A percentile compares a stretch with the other conserved stretches of the same genome.
Conservation (phyloP, 2,797 vertebrate genomes). For the Onychomys torridus region DNA sequence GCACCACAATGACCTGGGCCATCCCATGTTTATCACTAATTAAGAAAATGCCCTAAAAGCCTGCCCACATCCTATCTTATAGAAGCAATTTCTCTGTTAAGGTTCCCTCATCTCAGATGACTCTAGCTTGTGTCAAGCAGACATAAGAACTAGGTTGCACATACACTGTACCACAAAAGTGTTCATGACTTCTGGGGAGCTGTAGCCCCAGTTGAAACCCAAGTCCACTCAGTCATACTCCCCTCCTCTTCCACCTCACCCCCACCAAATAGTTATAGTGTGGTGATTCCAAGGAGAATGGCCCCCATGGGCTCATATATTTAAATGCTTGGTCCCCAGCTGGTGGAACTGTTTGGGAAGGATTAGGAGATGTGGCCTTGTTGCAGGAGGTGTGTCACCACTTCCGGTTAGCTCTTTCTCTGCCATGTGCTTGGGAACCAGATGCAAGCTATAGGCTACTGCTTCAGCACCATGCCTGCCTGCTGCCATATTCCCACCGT, state of each 20-base stretch:
- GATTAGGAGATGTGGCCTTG: not conserved
- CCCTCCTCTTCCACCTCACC: too few relatives aligned
- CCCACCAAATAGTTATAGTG: not conserved
- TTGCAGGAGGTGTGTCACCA: not conserved
- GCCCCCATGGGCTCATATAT: not conserved
- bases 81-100: not conserved
- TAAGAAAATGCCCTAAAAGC: not conserved
- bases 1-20: too few relatives aligned
- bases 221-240: not conserved
- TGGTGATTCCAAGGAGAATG: too few relatives aligned
- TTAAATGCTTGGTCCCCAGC: not conserved
- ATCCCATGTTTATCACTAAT: too few relatives aligned
- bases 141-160: not conserved
- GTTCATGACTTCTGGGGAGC: not conserved
- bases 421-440: not conserved
- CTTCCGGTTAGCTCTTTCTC: not conserved
- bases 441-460: not conserved
- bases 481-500: not conserved
- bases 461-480: not conserved
- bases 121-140: not conserved
- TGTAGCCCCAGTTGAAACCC: not conserved
- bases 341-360: not conserved
- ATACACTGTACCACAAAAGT: not conserved
- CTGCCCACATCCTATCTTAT: not conserved
- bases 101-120: not conserved